Evolutionary conservation across 2,888 invertebrate species (phyloP), one percentile per base, ranked within the genome.

Genomic region (Temnothorax ravouxi): DNA sequence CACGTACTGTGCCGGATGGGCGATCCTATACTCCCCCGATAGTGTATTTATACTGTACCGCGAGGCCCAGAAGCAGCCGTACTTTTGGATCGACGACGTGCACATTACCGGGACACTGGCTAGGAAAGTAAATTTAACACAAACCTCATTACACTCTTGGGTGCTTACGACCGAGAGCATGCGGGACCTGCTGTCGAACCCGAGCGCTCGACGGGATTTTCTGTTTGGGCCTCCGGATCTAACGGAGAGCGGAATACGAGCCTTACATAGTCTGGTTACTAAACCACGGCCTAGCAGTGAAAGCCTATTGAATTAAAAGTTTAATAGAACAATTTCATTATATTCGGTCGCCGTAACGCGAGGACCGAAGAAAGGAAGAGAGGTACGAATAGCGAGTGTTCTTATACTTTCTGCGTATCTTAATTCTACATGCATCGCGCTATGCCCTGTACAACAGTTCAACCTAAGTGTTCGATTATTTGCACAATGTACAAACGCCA

Each of bases 81-180:
- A 97, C 93, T 97, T 98, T 95, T 98, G 98, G 98, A 97, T 98
- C 72, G 98, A 98, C 93, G 98, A 98, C 94, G 97, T 97, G 52
- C 97, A 97, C 91, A 95, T 98, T 54, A 98, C 98, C 0, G 98
- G 98, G 38, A 95, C 96, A 0, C 92, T 97, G 80, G 96, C 96
- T 0, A 94, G 95, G 88, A 95, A 95, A 91, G 95, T 96, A 11
- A 96, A 96, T 87, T 92, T 97, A n/a, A 94, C 95, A 0, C 96
- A 96, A 72, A 96, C 96, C 0, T 95, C 96, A 38, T 88, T 96
- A n/a, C 94, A 94, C 66, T 95, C 95, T 54, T 91, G 96, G 69
- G 95, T 96, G 81, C 92, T 96, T 47, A 93, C 93, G 9, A 86
- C 88, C 25, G 83, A 74, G 84, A 94, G 89, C 88, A 95, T 88